These are phyloP conservation scores for Rhyacichthys aspro DNA, from an alignment of 2,797 vertebrate species.

Conservation along the genomic window DNA sequence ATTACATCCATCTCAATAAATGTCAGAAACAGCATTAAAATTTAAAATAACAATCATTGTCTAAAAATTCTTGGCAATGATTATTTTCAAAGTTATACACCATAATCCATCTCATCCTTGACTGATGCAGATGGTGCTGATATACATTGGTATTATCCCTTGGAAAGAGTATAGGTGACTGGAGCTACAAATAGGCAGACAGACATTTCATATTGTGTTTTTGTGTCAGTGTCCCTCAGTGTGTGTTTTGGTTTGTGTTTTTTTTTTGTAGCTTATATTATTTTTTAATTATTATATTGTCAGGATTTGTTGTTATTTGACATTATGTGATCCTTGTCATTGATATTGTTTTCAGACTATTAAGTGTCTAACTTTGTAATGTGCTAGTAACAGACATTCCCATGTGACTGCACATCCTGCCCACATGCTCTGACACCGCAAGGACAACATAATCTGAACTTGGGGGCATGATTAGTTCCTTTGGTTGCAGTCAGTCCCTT, in stretches of 20 bases:
- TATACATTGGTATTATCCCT: not conserved
- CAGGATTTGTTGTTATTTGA: conserved; percentile 79
- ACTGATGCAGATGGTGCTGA: conserved; percentile 1
- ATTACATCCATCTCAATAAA: conserved; percentile 64
- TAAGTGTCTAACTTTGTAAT: conserved; percentile 77
- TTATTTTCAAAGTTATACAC: too few relatives aligned
- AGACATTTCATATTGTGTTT: conserved; percentile 73
- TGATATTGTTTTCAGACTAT: conserved; percentile 77
- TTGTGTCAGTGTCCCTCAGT: conserved; percentile 73
- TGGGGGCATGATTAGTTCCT: conserved; percentile 51
- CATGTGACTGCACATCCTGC: conserved; percentile 81
- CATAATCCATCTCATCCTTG: not conserved
- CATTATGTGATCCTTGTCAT: conserved; percentile 74
- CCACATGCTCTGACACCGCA: conserved; percentile 70
- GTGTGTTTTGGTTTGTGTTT: conserved; percentile 73
- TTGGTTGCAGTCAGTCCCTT: conserved; percentile 70
- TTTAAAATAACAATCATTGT: conserved; percentile 43
- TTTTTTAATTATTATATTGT: conserved; percentile 83
- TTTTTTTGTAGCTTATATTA: conserved; percentile 77
- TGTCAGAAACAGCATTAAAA: conserved; percentile 58
- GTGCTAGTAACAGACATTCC: conserved; percentile 77
- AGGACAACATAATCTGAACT: conserved; percentile 58
- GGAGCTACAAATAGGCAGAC: conserved; percentile 58
- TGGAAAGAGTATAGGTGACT: not conserved
- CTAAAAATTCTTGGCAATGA: too few relatives aligned